A percentile compares a stretch with the other conserved stretches of the same genome.
Conservation (phyloP, 37 sponge, comb jelly and placozoan species). For the Chondrilla cf. caribensis region DNA sequence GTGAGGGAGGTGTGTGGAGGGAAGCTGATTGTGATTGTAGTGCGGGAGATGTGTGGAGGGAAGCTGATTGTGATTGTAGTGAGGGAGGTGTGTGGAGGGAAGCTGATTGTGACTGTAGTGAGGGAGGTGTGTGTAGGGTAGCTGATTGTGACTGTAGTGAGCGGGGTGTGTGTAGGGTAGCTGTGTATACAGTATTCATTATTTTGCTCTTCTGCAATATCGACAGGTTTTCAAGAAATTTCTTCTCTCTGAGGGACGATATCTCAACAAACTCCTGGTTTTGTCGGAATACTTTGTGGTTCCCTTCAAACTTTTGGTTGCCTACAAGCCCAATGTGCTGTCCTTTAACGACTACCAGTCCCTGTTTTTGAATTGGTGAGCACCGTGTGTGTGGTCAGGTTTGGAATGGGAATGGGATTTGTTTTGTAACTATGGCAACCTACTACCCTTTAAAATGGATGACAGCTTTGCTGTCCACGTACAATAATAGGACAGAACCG, state of each 20-base stretch:
- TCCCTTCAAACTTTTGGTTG: slow-evolving; percentile 56
- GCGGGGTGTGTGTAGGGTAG: too few relatives aligned
- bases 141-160: too few relatives aligned
- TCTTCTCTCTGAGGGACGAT: slow-evolving; percentile 56
- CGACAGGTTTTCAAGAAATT: slow-evolving; percentile 58
- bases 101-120: too few relatives aligned
- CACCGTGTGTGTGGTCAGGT: background rate
- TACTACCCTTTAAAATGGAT: background rate
- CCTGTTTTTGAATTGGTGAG: slow-evolving; percentile 72
- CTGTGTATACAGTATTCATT: too few relatives aligned
- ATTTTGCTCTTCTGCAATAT: too few relatives aligned
- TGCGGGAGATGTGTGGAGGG: too few relatives aligned
- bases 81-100: too few relatives aligned
- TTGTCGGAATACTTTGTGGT: slow-evolving; percentile 45
- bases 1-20: too few relatives aligned
- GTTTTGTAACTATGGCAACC: background rate
- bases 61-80: too few relatives aligned
- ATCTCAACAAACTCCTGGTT: slow-evolving; percentile 39
- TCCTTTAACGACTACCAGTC: slow-evolving; percentile 36
- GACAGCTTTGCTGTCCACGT: background rate
- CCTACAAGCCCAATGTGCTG: slow-evolving; percentile 57
- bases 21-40: too few relatives aligned
- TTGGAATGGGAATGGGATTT: background rate
- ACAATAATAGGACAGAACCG: background rate
- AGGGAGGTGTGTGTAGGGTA: too few relatives aligned